Evolutionary conservation across 2,797 vertebrate species (phyloP), one percentile per base, ranked within the genome.

Genomic region (Hippocampus kuda): DNA sequence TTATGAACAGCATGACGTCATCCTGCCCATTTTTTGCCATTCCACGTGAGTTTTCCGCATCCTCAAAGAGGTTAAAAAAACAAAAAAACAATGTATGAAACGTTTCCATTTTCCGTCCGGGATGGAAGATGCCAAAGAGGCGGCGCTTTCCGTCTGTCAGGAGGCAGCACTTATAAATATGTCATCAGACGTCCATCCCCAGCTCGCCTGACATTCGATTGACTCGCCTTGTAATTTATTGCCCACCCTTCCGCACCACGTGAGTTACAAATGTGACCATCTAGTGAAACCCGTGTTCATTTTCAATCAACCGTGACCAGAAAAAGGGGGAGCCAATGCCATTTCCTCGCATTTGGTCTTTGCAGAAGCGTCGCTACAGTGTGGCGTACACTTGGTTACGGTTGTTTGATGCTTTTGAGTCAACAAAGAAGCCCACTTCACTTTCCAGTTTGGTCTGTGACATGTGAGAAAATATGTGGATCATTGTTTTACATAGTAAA

Each of bases 221-320:
- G 83, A 84, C 76, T 82, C 78, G 38, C 77, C 81, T 75, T 79
- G 82, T 89, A 89, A 91, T 88, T 90, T 86, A 90, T 89, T 87
- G 86, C 81, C 88, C 81, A 80, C 83, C 87, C 84, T 85, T 88
- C 75, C 63, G 71, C 85, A 82, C 80, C 77, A 75, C 84, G 75
- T 76, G 82, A 87, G 80, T 84, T 81, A 83, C 81, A 83, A 85
- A 86, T 88, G 27, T 46, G 62, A 64, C 71, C 72, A 66, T 64
- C 66, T 67, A 70, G 76, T 71, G 70, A 76, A 84, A 82, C 76
- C 62, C 73, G 56, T 76, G 77, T 87, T 85, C 78, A 76, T 77
- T 73, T 77, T 76, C 73, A 77, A 78, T 88, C 83, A 82, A 75
- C 79, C 75, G 79, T 78, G 84, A 83, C 81, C 86, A 30, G 13